These are phyloP conservation scores for Gymnothorax javanicus DNA, from an alignment of 2,797 vertebrate species.

Conservation along the genomic window DNA sequence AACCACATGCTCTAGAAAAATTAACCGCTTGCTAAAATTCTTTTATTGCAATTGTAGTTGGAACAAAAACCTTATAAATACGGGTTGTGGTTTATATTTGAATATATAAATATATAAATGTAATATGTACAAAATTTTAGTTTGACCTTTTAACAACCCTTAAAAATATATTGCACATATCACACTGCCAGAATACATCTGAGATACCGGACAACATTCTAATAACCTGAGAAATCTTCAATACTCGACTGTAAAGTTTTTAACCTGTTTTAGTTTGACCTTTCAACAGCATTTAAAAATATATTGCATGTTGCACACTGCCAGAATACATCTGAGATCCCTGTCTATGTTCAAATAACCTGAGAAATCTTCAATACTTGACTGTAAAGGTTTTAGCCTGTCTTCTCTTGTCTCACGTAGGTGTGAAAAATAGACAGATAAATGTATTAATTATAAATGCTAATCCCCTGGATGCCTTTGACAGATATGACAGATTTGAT, in stretches of 20 bases:
- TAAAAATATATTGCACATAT: neutral
- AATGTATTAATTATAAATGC: neutral
- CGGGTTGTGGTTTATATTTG: neutral
- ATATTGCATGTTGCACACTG: neutral
- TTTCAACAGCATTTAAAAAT: slow-evolving; percentile 3
- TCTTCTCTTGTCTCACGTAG: neutral
- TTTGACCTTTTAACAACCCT: slow-evolving; percentile 1
- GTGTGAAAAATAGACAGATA: neutral
- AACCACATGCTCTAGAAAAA: too few species aligned
- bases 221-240: neutral
- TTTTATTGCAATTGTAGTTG: too few species aligned
- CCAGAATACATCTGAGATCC: neutral
- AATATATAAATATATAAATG: neutral
- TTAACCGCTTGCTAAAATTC: too few species aligned
- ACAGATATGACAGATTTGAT: neutral
- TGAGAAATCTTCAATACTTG: neutral
- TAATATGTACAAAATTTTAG: neutral
- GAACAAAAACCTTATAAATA: neutral
- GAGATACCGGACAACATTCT: neutral
- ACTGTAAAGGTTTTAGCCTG: neutral
- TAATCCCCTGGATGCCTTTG: neutral
- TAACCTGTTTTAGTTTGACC: neutral
- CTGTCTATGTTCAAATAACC: neutral
- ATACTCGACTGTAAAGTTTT: neutral
- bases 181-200: neutral